Evolutionary conservation across 2,797 vertebrate species (phyloP).

Genomic region (Gymnodraco acuticeps): DNA sequence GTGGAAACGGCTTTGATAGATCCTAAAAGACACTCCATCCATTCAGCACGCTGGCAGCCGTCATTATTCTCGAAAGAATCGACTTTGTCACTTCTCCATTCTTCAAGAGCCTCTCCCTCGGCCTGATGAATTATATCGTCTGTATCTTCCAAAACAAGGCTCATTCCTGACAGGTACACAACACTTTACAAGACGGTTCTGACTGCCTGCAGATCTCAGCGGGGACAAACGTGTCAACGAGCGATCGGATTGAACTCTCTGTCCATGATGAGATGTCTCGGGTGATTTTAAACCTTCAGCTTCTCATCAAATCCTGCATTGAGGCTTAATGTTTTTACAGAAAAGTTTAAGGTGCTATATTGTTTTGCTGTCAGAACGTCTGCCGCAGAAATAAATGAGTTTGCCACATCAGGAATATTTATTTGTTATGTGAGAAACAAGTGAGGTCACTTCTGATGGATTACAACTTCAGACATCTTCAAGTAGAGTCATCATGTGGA

Average conservation of each 20-base stretch:
- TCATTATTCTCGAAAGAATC: slow-evolving; percentile 88
- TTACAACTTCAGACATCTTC: slow-evolving; percentile 21
- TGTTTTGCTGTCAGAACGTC: slow-evolving; percentile 66
- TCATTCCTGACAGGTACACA: slow-evolving; percentile 86
- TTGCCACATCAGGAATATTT: slow-evolving; percentile 59
- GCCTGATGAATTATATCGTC: slow-evolving; percentile 85
- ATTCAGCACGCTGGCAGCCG: slow-evolving; percentile 82
- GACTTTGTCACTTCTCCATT: slow-evolving; percentile 88
- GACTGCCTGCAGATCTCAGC: slow-evolving; percentile 75
- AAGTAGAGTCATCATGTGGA: slow-evolving; percentile 11
- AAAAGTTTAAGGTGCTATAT: slow-evolving; percentile 70
- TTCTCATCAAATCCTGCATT: slow-evolving; percentile 51
- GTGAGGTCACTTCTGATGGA: slow-evolving; percentile 40
- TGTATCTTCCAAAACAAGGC: slow-evolving; percentile 86
- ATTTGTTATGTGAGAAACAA: slow-evolving; percentile 50
- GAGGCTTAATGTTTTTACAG: slow-evolving; percentile 47
- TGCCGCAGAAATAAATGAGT: slow-evolving; percentile 52
- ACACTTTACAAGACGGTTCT: slow-evolving; percentile 81
- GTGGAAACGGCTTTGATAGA: slow-evolving; percentile 72
- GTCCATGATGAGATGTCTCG: slow-evolving; percentile 78
- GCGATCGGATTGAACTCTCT: slow-evolving; percentile 78
- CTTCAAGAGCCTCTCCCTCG: slow-evolving; percentile 79
- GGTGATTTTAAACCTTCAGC: slow-evolving; percentile 74
- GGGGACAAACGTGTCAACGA: slow-evolving; percentile 80
- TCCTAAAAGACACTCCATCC: slow-evolving; percentile 85